Conservation (phyloP, 2,113 vertebrate species). For the Phalacrocorax aristotelis region DNA sequence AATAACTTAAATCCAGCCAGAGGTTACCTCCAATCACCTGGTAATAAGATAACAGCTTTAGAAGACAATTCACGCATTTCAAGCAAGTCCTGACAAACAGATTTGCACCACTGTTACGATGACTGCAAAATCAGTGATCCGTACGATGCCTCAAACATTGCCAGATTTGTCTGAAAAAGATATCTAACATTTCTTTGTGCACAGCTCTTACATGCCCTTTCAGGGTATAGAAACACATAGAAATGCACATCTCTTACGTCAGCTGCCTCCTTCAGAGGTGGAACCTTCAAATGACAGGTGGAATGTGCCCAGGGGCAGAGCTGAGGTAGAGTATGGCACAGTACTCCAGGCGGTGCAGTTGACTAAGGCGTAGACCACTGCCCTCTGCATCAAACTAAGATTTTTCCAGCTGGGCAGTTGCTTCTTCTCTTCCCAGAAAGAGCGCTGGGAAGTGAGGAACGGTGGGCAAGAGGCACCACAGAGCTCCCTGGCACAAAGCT, state of each 20-base stretch:
- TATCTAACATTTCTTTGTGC: neutral
- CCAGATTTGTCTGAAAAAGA: neutral
- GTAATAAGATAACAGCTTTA: neutral
- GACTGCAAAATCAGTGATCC: neutral
- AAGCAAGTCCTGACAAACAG: neutral
- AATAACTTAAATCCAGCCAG: neutral
- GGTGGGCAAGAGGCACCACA: neutral
- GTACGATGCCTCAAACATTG: neutral
- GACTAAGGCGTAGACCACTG: neutral
- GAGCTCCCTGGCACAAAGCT: neutral
- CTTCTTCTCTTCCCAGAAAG: neutral
- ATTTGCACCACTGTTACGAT: neutral
- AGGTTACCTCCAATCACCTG: neutral
- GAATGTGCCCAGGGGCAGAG: neutral
- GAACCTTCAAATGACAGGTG: neutral
- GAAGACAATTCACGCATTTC: neutral
- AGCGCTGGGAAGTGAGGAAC: rapidly evolving
- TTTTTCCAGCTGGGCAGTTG: neutral
- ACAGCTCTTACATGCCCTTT: neutral
- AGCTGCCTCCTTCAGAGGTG: neutral
- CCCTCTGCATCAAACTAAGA: neutral
- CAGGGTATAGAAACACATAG: neutral
- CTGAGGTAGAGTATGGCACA: neutral
- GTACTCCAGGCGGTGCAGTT: neutral
- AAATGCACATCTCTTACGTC: neutral